These are phyloP conservation scores for Onthophagus taurus DNA, from an alignment of 1,140 invertebrate genomes.

Conservation along the genomic window DNA sequence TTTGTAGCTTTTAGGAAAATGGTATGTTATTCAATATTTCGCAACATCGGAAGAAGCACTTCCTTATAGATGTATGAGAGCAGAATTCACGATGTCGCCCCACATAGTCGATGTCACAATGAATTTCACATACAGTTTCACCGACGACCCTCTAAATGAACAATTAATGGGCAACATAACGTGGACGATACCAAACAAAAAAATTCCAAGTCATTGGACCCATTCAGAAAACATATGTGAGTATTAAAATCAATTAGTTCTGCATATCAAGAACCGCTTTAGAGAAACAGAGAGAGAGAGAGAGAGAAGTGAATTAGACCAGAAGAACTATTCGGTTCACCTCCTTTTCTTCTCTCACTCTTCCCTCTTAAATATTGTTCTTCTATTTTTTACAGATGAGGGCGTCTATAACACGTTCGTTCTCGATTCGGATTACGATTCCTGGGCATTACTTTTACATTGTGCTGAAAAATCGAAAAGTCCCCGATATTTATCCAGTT, in stretches of 20 bases:
- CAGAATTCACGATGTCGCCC: conserved; percentile 55
- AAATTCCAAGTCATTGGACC: conserved; percentile 68
- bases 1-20: conserved; percentile 70
- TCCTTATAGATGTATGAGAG: conserved; percentile 72
- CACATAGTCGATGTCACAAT: conserved; percentile 46
- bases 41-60: conserved; percentile 75
- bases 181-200: conserved; percentile 65
- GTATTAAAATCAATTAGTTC: conserved; percentile 21
- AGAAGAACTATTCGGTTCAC: too few relatives aligned
- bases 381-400: conserved; percentile 52
- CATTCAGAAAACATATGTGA: conserved; percentile 75
- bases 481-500: conserved; percentile 71
- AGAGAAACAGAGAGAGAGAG: not conserved
- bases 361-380: not conserved
- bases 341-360: too few relatives aligned
- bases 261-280: not conserved
- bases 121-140: conserved; percentile 79
- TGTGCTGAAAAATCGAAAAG: conserved; percentile 75
- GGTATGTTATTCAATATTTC: conserved; percentile 79
- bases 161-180: conserved; percentile 73
- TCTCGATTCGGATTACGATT: conserved; percentile 70
- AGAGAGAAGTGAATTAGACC: not conserved
- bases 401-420: conserved; percentile 84
- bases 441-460: conserved; percentile 72
- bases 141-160: conserved; percentile 71